These are phyloP conservation scores for Mustela nigripes DNA, from an alignment of 2,113 vertebrate genomes.

Conservation along the genomic window DNA sequence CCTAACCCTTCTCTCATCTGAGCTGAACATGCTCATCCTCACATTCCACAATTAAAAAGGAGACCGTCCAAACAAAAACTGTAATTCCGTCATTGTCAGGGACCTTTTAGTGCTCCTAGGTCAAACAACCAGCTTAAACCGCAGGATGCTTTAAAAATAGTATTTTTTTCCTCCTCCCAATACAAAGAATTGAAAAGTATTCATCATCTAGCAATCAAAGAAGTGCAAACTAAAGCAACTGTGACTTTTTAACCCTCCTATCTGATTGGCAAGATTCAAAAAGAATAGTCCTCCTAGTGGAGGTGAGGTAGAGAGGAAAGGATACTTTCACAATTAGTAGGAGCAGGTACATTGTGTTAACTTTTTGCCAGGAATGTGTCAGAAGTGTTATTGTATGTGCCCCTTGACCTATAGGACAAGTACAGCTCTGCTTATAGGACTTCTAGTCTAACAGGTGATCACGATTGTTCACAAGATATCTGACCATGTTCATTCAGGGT, in stretches of 20 bases:
- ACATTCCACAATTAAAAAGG: slow-evolving; percentile 22
- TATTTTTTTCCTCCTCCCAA: background rate
- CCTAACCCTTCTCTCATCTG: slow-evolving; percentile 24
- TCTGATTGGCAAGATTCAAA: slow-evolving; percentile 52
- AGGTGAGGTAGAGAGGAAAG: slow-evolving; percentile 25
- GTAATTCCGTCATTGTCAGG: slow-evolving; percentile 1
- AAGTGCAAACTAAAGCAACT: slow-evolving; percentile 55
- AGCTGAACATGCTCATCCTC: background rate
- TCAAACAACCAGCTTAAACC: slow-evolving; percentile 49
- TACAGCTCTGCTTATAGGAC: background rate
- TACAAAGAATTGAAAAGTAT: slow-evolving; percentile 57
- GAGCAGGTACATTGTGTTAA: background rate
- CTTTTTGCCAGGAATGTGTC: background rate
- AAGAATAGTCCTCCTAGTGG: slow-evolving; percentile 5
- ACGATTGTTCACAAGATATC: background rate
- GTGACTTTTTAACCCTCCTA: background rate
- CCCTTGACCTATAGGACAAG: background rate
- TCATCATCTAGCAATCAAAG: slow-evolving; percentile 50
- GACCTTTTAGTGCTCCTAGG: slow-evolving; percentile 45
- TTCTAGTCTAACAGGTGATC: background rate
- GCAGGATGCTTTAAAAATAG: slow-evolving; percentile 33
- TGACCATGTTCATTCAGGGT: background rate
- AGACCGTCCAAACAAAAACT: background rate
- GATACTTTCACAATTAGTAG: background rate
- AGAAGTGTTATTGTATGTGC: background rate